Evolutionary conservation across 2,113 vertebrate genomes (phyloP).

Genomic region (Notothenia rossii): DNA sequence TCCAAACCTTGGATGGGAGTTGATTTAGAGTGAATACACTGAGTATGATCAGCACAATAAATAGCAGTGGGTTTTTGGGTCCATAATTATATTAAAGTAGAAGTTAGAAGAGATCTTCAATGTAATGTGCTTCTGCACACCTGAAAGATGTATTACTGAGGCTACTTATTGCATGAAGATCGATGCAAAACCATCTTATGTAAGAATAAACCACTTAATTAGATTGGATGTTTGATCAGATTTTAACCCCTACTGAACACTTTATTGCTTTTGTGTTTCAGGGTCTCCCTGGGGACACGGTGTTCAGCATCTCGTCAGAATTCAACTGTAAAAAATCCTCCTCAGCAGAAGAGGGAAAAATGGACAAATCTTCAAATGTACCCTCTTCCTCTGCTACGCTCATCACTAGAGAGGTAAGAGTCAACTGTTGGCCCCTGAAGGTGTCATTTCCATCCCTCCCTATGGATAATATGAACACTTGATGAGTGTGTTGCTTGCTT

Average conservation of each 20-base stretch:
- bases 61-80: background rate
- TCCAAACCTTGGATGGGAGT: background rate
- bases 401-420: constrained; percentile 65
- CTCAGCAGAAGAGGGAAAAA: constrained; percentile 31
- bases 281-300: constrained; percentile 72
- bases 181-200: background rate
- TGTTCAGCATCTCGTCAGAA: constrained; percentile 79
- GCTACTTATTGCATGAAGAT: background rate
- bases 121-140: background rate
- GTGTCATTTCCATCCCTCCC: background rate
- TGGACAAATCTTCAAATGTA: constrained; percentile 9
- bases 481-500: no score
- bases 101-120: background rate
- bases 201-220: background rate
- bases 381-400: constrained; percentile 43
- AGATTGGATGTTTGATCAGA: background rate
- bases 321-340: constrained; percentile 36
- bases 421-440: constrained; percentile 3
- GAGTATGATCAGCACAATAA: background rate
- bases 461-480: no score
- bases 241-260: background rate
- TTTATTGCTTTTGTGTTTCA: constrained; percentile 43
- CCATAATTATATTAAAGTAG: background rate
- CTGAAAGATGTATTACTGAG: background rate
- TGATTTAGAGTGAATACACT: background rate